Evolutionary conservation across 2,888 invertebrate genomes (phyloP), one percentile per base, ranked within the genome.

Genomic region (Syrphus vitripennis): DNA sequence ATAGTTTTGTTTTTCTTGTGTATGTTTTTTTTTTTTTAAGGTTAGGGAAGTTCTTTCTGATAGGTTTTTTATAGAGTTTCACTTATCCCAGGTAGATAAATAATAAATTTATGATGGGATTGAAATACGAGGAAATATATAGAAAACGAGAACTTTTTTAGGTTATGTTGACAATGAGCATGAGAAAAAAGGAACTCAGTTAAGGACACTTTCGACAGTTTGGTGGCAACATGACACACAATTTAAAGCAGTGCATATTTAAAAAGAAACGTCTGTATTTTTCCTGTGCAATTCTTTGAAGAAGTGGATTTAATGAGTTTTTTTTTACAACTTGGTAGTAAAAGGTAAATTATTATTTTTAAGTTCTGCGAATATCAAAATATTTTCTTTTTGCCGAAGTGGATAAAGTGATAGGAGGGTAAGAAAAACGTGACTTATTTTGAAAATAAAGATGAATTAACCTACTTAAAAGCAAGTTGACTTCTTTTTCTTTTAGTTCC

Each of bases 161-260:
- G 34, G 67, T 50, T 34, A 24, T 14, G 24, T 48, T 65, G 45
- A 9, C 12, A 42, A 26, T n/a, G n/a, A n/a, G n/a, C n/a, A 63
- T 16, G 9, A 24, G 2, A 12, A 48, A 21, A 12, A 24, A 14
- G 24, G 24, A 63, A 29, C 14, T 19, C 16, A 45, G 65, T 26
- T 19, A 31, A 45, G 40, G 10, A 31, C 42, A 48, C 48, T 48
- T 67, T 67, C 65, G 67, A 24, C 67, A 67, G 34, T n/a, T 67
- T 5, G 50, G 67, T 34, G 61, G 12, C 48, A 19, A 7, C 29
- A 29, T 6, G 48, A 48, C 21, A 16, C n/a, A 34, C 21, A 37
- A 24, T 55, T 55, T 12, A 24, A 55, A 26, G 16, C 26, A 24
- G 24, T 40, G 26, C 26, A 67, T 50, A 34, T 14, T 26, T n/a